Percentiles rank a stretch among this genome's conserved stretches.
Evolutionary conservation across 2,113 vertebrate genomes (phyloP).

Genomic region (Cricetomys ansorgei): DNA sequence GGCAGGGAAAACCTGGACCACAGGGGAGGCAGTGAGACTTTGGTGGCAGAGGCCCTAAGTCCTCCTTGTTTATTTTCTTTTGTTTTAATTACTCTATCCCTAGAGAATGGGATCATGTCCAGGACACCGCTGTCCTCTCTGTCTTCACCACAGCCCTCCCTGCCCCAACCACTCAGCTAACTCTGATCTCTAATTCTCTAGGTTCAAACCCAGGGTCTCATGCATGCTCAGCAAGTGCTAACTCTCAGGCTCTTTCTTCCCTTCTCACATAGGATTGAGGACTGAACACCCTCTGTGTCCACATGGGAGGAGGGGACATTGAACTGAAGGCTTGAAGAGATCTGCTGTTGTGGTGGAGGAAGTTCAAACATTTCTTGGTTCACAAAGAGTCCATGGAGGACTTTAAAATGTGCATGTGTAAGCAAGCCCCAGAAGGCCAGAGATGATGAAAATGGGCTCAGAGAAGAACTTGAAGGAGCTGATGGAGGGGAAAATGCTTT

Average conservation of each 20-base stretch:
- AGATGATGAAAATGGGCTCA: not conserved
- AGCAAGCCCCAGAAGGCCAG: not conserved
- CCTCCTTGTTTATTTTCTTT: not conserved
- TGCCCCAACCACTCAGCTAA: not conserved
- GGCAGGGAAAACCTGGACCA: not conserved
- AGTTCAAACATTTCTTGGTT: not conserved
- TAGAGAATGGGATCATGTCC: not conserved
- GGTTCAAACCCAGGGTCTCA: not conserved
- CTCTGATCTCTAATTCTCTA: not conserved
- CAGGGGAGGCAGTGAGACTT: too few species aligned
- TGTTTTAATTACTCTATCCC: not conserved
- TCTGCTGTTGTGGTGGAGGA: not conserved
- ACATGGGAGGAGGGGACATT: not conserved
- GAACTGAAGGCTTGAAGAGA: not conserved
- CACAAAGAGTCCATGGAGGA: not conserved
- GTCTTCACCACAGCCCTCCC: not conserved
- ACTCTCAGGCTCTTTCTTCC: not conserved
- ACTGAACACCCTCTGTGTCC: not conserved
- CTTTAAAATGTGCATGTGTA: not conserved
- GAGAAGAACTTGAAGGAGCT: not conserved
- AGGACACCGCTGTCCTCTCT: not conserved
- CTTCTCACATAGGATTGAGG: not conserved
- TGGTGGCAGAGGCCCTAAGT: not conserved
- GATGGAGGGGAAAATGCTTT: not conserved
- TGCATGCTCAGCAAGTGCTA: not conserved